A percentile compares a stretch with the other conserved stretches of the same genome.
These are phyloP conservation scores for Synanthedon tipuliformis DNA, from an alignment of 2,888 invertebrate species.

Conservation along the genomic window DNA sequence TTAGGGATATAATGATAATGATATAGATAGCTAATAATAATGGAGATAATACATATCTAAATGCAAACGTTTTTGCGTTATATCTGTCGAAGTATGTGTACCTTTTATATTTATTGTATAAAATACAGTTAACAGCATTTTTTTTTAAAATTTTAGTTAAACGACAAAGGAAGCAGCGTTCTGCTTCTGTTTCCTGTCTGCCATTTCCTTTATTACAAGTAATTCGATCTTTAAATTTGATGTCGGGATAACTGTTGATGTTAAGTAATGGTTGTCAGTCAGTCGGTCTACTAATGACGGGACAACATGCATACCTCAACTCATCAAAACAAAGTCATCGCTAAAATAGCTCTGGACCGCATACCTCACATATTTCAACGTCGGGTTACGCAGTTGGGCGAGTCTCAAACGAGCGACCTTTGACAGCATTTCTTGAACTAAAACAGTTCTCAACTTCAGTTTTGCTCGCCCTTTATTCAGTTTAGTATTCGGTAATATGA, in stretches of 20 bases:
- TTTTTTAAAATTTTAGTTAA: not conserved
- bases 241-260: not conserved
- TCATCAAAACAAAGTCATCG: conserved; percentile 16
- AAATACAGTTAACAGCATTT: no score
- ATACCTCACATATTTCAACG: conserved; percentile 11
- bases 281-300: not conserved
- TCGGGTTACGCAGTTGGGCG: not conserved
- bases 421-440: no score
- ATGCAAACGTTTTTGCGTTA: no score
- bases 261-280: not conserved
- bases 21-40: no score
- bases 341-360: conserved; percentile 16
- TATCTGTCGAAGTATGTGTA: no score
- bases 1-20: no score
- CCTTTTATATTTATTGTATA: no score
- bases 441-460: no score
- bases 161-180: conserved; percentile 2
- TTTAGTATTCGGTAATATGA: no score
- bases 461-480: no score
- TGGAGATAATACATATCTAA: no score
- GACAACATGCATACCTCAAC: conserved; percentile 5
- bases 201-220: not conserved
- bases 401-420: no score
- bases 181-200: conserved; percentile 1
- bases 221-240: not conserved